Evolutionary conservation across 53 echinoderm and acorn worm species (phyloP), one percentile per base, ranked within the genome.

Genomic region (Astropecten irregularis): DNA sequence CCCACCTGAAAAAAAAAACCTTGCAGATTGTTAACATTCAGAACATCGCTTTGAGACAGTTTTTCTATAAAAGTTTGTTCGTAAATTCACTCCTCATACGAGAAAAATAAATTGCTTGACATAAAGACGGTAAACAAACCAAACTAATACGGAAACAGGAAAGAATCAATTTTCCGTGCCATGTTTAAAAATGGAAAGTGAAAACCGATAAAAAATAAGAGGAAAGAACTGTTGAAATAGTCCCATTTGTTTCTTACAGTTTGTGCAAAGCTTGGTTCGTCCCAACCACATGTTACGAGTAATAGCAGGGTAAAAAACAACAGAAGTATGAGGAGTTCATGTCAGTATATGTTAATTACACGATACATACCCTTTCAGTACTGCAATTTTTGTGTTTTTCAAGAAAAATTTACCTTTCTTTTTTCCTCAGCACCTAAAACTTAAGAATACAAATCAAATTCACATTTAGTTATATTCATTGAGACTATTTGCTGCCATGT

Each of bases 401-500:
- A 9, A n/a, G n/a, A n/a, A n/a, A 77, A 22, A 31, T 3, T 72
- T 9, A 4, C 38, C 31, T 3, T 38, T 23, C 29, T 40, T 77
- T n/a, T 61, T 29, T 16, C 16, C 29, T 35, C 55, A 53, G 40
- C 26, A 40, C 26, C 34, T 21, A 15, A 50, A n/a, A 52, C 1
- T 52, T 26, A 71, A 21, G 23, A 16, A 55, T n/a, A 25, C 55
- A 58, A 25, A 53, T 18, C n/a, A n/a, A n/a, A n/a, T n/a, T n/a
- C 38, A 23, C 37, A 40, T 26, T 50, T 50, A 37, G 19, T 1
- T 36, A 27, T 76, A 55, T 39, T 56, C 56, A 54, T 38, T 36
- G 19, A 56, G 58, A 76, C 58, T 16, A 15, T 76, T 57, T 56
- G 76, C 76, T 76, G 76, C 76, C 76, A 76, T 37, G 44, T 42